Evolutionary conservation across 2,888 invertebrate species (phyloP).

Genomic region (Ptilodon capucinus): DNA sequence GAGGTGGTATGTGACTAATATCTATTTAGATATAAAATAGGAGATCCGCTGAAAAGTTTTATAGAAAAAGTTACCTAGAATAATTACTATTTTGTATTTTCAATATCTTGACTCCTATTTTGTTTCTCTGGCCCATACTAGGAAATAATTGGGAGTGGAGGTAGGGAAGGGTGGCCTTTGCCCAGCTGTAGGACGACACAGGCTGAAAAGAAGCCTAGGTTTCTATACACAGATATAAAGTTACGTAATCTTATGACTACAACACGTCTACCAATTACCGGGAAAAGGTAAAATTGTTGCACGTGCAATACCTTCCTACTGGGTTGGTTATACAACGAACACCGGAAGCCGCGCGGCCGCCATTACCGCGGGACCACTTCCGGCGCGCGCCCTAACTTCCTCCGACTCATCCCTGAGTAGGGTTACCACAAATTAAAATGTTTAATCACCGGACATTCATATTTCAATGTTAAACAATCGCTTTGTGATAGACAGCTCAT

Average conservation of each 20-base stretch:
- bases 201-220: too few relatives aligned
- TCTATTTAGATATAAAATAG: too few relatives aligned
- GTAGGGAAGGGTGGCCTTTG: too few relatives aligned
- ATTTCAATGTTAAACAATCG: not conserved
- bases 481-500: too few relatives aligned
- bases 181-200: too few relatives aligned
- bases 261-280: conserved; percentile 13
- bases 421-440: not conserved
- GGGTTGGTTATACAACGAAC: conserved; percentile 15
- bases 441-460: not conserved
- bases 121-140: too few relatives aligned
- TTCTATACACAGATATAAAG: not conserved
- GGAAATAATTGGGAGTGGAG: too few relatives aligned
- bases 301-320: not conserved
- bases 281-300: conserved; percentile 26
- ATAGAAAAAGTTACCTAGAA: too few relatives aligned
- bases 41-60: too few relatives aligned
- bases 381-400: conserved; percentile 31
- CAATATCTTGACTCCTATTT: too few relatives aligned
- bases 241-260: not conserved
- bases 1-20: too few relatives aligned
- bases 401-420: conserved; percentile 23
- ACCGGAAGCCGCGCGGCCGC: conserved; percentile 28
- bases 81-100: too few relatives aligned
- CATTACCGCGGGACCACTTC: conserved; percentile 36